Evolutionary conservation across 1,140 invertebrate genomes (phyloP).

Genomic region (Leptinotarsa defecta): DNA sequence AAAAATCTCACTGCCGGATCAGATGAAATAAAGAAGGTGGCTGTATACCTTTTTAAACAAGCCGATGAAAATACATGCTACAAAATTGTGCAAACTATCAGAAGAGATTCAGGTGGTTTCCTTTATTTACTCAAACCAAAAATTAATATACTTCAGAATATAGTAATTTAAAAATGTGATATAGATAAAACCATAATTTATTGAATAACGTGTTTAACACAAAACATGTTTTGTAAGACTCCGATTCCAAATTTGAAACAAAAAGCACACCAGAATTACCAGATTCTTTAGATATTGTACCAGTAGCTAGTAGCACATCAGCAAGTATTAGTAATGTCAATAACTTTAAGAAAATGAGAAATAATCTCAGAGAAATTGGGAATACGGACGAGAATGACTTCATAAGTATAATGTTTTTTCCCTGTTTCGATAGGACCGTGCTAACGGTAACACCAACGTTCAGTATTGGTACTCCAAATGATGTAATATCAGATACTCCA

Average conservation of each 20-base stretch:
- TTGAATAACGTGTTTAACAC: no score
- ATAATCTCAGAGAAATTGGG: no score
- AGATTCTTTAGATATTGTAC: no score
- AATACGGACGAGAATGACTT: background rate
- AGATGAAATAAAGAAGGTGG: conserved; percentile 14
- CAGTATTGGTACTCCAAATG: background rate
- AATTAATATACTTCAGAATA: conserved; percentile 9
- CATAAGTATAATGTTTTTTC: background rate
- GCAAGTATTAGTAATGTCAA: no score
- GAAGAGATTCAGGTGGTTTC: no score
- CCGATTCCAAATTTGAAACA: no score
- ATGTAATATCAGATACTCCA: background rate
- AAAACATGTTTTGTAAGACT: no score
- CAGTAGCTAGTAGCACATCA: no score
- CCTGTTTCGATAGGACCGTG: background rate
- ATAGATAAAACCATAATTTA: background rate
- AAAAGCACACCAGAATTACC: no score
- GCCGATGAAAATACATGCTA: no score
- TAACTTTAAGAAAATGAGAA: no score
- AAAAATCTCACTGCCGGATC: conserved; percentile 13
- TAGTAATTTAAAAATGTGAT: background rate
- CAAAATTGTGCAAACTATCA: no score
- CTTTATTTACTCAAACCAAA: background rate
- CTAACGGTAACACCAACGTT: background rate
- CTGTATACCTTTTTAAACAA: conserved; percentile 1